Evolutionary conservation across 2,888 invertebrate species (phyloP).

Genomic region (Drosophila gaucha): DNA sequence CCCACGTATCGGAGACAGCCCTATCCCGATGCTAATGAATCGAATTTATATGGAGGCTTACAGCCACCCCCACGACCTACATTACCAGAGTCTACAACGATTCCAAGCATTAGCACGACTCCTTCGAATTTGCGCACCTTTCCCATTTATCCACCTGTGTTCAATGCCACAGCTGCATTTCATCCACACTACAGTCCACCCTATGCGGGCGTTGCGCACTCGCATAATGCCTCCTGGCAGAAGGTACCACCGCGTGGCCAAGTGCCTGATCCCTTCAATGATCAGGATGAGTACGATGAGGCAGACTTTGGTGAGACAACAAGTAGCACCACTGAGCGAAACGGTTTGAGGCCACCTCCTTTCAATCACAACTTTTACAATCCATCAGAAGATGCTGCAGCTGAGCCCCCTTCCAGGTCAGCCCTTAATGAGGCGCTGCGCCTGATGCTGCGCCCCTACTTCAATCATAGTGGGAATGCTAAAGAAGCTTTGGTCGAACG

Average conservation of each 20-base stretch:
- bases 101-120: constrained; percentile 7
- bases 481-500: constrained; percentile 68
- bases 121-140: constrained; percentile 52
- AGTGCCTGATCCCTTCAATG: constrained; percentile 39
- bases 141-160: constrained; percentile 69
- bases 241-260: constrained; percentile 46
- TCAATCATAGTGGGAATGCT: constrained; percentile 79
- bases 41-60: constrained; percentile 57
- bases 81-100: not conserved
- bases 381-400: constrained; percentile 24
- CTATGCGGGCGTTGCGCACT: constrained; percentile 82
- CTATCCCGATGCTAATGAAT: constrained; percentile 29
- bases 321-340: constrained; percentile 34
- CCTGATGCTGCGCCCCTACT: constrained; percentile 79
- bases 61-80: constrained; percentile 33
- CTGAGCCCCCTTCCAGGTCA: constrained; percentile 31
- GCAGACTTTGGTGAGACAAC: constrained; percentile 35
- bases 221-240: constrained; percentile 70
- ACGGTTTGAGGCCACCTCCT: constrained; percentile 44
- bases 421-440: constrained; percentile 81
- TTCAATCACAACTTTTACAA: constrained; percentile 73
- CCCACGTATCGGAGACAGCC: constrained; percentile 14
- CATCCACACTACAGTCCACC: constrained; percentile 81
- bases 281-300: constrained; percentile 34
- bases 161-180: constrained; percentile 52